These are phyloP conservation scores for Zosterops japonicus DNA, from an alignment of 2,113 vertebrate species.

Conservation along the genomic window DNA sequence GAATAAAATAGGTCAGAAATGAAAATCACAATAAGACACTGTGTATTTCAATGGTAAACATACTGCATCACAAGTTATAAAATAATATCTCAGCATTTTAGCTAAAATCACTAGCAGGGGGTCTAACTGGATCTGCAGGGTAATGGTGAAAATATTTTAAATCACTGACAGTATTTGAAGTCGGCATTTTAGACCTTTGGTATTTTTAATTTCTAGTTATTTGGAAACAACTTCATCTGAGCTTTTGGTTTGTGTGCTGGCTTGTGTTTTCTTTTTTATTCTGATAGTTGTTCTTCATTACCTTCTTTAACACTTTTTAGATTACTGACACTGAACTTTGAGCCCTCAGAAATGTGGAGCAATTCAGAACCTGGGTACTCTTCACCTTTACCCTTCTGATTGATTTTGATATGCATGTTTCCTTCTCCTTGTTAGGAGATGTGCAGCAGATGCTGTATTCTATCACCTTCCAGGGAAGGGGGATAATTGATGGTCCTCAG, in stretches of 20 bases:
- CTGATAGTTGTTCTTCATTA: neutral
- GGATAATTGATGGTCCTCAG: neutral
- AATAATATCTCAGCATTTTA: neutral
- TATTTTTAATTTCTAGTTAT: neutral
- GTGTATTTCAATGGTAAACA: constrained; percentile 14
- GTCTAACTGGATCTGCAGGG: neutral
- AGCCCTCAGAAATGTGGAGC: neutral
- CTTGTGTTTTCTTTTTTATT: neutral
- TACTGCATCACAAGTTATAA: neutral
- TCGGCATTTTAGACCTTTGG: neutral
- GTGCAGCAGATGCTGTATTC: neutral
- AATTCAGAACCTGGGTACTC: neutral
- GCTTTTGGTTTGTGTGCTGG: neutral
- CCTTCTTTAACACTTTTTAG: neutral
- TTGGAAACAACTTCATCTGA: neutral
- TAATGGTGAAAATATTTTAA: constrained; percentile 20
- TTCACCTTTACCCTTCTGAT: neutral
- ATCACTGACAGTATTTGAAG: neutral
- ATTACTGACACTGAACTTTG: neutral
- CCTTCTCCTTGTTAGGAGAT: neutral
- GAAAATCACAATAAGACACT: neutral
- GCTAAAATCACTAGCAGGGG: neutral
- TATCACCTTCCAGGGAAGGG: neutral
- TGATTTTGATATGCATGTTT: neutral
- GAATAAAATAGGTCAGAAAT: constrained; percentile 50